Conservation (phyloP, 2,113 vertebrate genomes). For the Falcunculus frontatus region DNA sequence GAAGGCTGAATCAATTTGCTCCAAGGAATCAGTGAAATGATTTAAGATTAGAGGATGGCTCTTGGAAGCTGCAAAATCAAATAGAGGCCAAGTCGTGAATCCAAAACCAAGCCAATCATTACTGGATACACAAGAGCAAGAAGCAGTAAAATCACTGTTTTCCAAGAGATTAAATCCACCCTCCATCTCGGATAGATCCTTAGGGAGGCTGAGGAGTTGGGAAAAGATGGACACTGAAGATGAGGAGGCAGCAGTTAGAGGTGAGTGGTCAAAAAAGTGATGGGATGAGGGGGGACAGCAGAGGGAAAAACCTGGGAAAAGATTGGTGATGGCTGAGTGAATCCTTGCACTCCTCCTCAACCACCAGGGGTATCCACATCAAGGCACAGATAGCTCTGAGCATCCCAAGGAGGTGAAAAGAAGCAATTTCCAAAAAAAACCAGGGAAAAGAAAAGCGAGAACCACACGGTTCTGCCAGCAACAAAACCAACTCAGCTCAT, state of each 20-base stretch:
- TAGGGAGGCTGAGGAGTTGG: neutral
- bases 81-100: neutral
- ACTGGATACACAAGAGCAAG: neutral
- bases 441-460: neutral
- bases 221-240: neutral
- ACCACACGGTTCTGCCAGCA: rapidly evolving
- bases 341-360: neutral
- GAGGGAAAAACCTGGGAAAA: neutral
- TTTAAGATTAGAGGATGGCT: neutral
- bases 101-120: neutral
- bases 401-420: neutral
- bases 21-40: neutral
- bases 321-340: rapidly evolving
- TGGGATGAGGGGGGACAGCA: neutral
- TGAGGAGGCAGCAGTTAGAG: neutral
- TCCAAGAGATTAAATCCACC: neutral
- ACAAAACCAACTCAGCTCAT: neutral
- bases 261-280: rapidly evolving
- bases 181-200: neutral
- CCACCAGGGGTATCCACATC: rapidly evolving
- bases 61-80: neutral
- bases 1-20: neutral
- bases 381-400: neutral
- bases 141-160: neutral
- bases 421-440: neutral